A percentile compares a stretch with the other conserved stretches of the same genome.
Evolutionary conservation across 1,140 invertebrate genomes (phyloP).

Genomic region (Euschistus heros): DNA sequence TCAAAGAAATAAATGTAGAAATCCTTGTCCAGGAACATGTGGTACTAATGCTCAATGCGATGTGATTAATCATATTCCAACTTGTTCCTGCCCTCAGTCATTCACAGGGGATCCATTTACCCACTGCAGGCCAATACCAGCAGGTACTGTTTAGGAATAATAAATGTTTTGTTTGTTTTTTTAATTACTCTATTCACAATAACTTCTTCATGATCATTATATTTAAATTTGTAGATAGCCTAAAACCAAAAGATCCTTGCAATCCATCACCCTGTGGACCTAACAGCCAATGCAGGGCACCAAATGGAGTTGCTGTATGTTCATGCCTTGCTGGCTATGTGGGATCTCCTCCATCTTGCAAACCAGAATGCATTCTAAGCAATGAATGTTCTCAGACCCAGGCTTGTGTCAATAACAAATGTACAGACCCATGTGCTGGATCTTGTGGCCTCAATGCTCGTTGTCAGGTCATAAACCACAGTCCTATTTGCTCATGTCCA

Average conservation of each 20-base stretch:
- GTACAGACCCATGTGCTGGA: conserved; percentile 72
- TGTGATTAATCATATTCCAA: conserved; percentile 56
- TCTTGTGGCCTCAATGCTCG: conserved; percentile 70
- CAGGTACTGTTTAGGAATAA: conserved; percentile 19
- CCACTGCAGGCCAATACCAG: conserved; percentile 40
- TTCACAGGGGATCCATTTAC: conserved; percentile 58
- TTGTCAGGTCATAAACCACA: conserved; percentile 77
- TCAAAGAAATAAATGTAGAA: conserved; percentile 53
- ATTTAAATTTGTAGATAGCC: not conserved
- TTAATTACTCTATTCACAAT: too few species aligned
- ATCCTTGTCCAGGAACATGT: conserved; percentile 65
- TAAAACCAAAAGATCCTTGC: conserved; percentile 47
- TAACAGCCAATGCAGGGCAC: conserved; percentile 62
- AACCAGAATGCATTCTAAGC: conserved; percentile 71
- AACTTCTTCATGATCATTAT: too few species aligned
- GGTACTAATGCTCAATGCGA: conserved; percentile 57
- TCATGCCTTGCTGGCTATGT: conserved; percentile 65
- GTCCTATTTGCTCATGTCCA: conserved; percentile 69
- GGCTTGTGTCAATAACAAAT: conserved; percentile 74
- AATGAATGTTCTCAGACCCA: conserved; percentile 66
- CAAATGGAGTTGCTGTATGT: conserved; percentile 61
- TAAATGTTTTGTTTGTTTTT: too few species aligned
- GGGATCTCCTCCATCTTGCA: conserved; percentile 64
- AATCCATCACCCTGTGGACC: conserved; percentile 64
- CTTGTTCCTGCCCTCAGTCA: conserved; percentile 54